Conservation (phyloP, 1,140 invertebrate genomes). For the Drepana arcuata region DNA sequence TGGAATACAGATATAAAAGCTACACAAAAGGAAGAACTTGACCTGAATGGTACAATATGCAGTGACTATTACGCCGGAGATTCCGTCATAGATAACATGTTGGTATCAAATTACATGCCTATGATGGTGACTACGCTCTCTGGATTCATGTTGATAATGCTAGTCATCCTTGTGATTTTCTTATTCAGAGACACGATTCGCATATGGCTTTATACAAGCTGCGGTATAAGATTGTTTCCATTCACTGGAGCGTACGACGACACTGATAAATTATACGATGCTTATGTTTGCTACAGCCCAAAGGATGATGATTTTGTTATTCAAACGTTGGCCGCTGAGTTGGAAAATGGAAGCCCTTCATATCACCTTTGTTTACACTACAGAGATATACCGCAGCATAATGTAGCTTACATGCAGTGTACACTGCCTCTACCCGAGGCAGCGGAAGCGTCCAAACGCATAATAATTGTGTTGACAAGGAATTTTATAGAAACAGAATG, state of each 20-base stretch:
- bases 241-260: constrained; percentile 78
- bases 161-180: constrained; percentile 82
- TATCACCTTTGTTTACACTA: constrained; percentile 92
- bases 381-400: constrained; percentile 81
- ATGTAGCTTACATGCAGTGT: constrained; percentile 79
- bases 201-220: constrained; percentile 90
- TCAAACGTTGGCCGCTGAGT: constrained; percentile 86
- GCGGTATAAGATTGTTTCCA: constrained; percentile 86
- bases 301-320: constrained; percentile 94
- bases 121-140: constrained; percentile 84
- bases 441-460: constrained; percentile 85
- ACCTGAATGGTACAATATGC: constrained; percentile 86
- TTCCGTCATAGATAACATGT: constrained; percentile 86
- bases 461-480: constrained; percentile 85
- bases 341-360: constrained; percentile 84
- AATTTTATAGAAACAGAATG: constrained; percentile 91
- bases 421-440: constrained; percentile 87
- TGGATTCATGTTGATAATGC: constrained; percentile 79
- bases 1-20: constrained; percentile 80
- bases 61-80: constrained; percentile 87
- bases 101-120: constrained; percentile 87
- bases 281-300: constrained; percentile 93
- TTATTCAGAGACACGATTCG: constrained; percentile 87
- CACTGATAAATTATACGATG: constrained; percentile 92
- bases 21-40: constrained; percentile 78